Percentiles rank a stretch among this genome's conserved stretches.
Evolutionary conservation across 2,888 invertebrate species (phyloP).

Genomic region (Ectobius pallidus): DNA sequence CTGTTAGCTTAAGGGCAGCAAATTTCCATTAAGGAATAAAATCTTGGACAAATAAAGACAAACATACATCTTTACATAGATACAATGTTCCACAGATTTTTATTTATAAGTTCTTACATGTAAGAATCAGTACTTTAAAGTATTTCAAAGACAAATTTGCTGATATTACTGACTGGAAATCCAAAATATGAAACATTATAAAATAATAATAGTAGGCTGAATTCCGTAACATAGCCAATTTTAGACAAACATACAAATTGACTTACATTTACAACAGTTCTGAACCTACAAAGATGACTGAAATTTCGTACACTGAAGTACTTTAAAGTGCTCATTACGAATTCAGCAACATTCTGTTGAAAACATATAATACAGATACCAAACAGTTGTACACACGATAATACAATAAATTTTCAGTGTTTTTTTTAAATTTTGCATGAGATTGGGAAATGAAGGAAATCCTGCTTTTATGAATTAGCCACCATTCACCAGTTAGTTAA

Average conservation of each 20-base stretch:
- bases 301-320: background rate
- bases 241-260: no score
- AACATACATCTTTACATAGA: conserved; percentile 5
- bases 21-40: conserved; percentile 4
- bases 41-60: conserved; percentile 19
- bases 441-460: conserved; percentile 1
- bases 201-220: no score
- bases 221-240: no score
- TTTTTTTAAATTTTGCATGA: background rate
- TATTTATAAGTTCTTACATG: conserved; percentile 8
- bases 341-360: conserved; percentile 7
- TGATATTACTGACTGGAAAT: no score
- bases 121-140: conserved; percentile 15
- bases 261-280: no score
- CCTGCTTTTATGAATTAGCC: no score
- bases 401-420: conserved; percentile 1
- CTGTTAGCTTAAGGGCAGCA: background rate
- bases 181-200: no score
- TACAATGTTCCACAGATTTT: conserved; percentile 24
- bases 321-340: conserved; percentile 24
- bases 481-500: background rate
- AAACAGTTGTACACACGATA: conserved; percentile 21
- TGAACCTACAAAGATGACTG: no score
- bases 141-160: background rate
- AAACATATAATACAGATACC: conserved; percentile 29